Percentiles rank a stretch among this genome's conserved stretches.
phyloP scores from a whole-genome alignment of 2,888 invertebrate species.

The Penaeus monodon region DNA sequence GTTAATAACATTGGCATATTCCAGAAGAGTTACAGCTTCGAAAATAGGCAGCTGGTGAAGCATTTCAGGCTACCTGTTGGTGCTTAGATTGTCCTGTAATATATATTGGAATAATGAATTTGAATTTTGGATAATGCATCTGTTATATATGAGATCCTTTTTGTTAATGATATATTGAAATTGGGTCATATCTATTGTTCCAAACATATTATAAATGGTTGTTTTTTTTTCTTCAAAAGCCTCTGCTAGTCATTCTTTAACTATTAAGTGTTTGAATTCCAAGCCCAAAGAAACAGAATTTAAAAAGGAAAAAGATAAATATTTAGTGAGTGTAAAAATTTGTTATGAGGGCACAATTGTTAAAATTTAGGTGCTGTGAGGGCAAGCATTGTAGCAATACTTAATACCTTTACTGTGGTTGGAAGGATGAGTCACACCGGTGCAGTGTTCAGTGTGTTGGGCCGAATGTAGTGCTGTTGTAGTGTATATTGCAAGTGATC shows the following conservation, averaged over 20 bases:
- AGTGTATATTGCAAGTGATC: constrained; percentile 19
- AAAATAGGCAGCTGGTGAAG: constrained; percentile 48
- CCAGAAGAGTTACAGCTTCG: constrained; percentile 7
- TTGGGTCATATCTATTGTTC: constrained; percentile 48
- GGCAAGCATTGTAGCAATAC: constrained; percentile 26
- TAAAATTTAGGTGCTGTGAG: constrained; percentile 42
- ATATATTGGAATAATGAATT: constrained; percentile 46
- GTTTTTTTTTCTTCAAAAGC: constrained; percentile 38
- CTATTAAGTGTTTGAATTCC: constrained; percentile 51
- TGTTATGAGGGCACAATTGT: constrained; percentile 39
- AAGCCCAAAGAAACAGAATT: constrained; percentile 54
- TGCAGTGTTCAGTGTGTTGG: neutral
- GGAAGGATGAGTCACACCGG: constrained; percentile 30
- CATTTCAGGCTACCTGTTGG: constrained; percentile 53
- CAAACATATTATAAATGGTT: constrained; percentile 37
- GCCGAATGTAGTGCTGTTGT: neutral
- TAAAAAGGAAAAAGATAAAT: neutral
- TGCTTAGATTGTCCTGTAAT: constrained; percentile 50
- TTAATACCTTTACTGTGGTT: constrained; percentile 21
- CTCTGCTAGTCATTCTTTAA: constrained; percentile 61
- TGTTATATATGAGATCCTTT: constrained; percentile 25
- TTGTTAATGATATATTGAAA: constrained; percentile 38
- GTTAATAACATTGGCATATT: constrained; percentile 32
- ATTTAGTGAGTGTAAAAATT: constrained; percentile 31
- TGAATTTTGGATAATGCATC: constrained; percentile 33